Evolutionary conservation across 2,888 invertebrate genomes (phyloP).

Genomic region (Tenthredo livida): DNA sequence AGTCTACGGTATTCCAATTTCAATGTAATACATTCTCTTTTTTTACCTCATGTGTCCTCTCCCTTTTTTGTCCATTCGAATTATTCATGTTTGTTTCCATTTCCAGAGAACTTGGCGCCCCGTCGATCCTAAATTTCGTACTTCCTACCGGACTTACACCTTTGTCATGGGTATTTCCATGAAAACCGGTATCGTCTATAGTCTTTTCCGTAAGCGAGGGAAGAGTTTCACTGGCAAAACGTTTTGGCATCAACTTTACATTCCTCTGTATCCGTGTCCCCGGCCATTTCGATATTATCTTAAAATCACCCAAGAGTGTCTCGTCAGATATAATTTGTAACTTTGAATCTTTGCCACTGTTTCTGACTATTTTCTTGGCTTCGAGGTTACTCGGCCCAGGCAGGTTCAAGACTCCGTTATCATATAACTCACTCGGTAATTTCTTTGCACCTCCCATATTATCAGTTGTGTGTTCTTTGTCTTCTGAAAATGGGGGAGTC

Average conservation of each 20-base stretch:
- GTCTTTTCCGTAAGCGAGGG: not conserved
- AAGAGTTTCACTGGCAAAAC: slow-evolving; percentile 54
- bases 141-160: not conserved
- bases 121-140: not conserved
- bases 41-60: slow-evolving; percentile 66
- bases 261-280: slow-evolving; percentile 73
- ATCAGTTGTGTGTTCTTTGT: not conserved
- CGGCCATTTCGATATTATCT: slow-evolving; percentile 69
- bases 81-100: not conserved
- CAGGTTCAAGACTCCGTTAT: slow-evolving; percentile 23
- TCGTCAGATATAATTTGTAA: slow-evolving; percentile 73
- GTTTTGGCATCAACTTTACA: slow-evolving; percentile 73
- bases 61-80: slow-evolving; percentile 56
- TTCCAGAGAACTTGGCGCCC: not conserved
- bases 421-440: slow-evolving; percentile 29
- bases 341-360: slow-evolving; percentile 56
- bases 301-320: slow-evolving; percentile 68
- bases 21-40: not conserved
- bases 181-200: no score
- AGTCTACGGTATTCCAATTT: not conserved
- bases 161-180: not conserved
- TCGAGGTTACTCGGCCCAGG: slow-evolving; percentile 55
- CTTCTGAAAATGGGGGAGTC: not conserved
- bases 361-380: slow-evolving; percentile 51
- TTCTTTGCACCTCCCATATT: not conserved